Base-by-base conservation (phyloP, 2,888 invertebrate species). In the Drosophila neoperkinsi region DNA sequence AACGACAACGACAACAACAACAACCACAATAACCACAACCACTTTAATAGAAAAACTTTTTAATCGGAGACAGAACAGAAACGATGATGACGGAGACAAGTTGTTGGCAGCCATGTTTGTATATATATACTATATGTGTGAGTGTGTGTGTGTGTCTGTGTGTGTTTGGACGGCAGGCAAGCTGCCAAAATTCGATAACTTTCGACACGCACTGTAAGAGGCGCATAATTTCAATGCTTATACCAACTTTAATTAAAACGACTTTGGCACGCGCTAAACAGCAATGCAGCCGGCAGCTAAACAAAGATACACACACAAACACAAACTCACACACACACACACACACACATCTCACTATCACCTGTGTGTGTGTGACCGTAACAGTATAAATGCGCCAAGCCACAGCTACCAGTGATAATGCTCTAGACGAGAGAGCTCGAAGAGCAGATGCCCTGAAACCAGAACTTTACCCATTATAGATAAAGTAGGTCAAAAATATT, bases 211-310 rank as follows among this genome's bases (percentile, higher is more conserved):
- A 57, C 31, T 55, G 55, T 18, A 53, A 28, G n/a, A 10, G 31
- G 70, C 50, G 74, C 71, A 85, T 81, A 82, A 84, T 87, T 84
- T 82, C 69, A 79, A 82, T 81, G 81, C 77, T 76, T 72, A 63
- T 79, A 81, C 74, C 77, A 87, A 79, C 85, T 87, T 84, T 85
- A 85, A 85, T 85, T 87, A 85, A 85, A 85, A 85, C 79, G 76
- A 79, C 65, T 77, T 85, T 70, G 71, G 81, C 70, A 71, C 74
- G 70, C 71, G 79, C 65, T 74, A 71, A 84, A 75, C 78, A 85
- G 61, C 67, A 75, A 57, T 50, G 69, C 73, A 72, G 30, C 49
- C 49, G 50, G 66, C 63, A 68, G 30, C 60, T 58, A 50, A 63
- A 57, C 38, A 61, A 10, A 38, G 34, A 31, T 18, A 61, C 28